Evolutionary conservation across 2,113 vertebrate genomes (phyloP).

Genomic region (Empidonax traillii): DNA sequence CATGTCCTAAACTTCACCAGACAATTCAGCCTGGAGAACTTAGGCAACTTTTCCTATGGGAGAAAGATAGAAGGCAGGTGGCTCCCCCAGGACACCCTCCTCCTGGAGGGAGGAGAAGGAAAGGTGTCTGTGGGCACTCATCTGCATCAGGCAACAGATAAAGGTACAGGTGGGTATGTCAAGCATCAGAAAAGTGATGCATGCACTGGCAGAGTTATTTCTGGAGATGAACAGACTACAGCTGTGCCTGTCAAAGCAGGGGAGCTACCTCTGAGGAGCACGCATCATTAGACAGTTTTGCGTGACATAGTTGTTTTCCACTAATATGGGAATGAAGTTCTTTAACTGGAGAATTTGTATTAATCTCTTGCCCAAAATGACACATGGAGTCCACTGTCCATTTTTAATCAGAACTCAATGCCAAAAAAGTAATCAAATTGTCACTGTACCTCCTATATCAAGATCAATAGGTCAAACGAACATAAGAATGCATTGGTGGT

Average conservation of each 20-base stretch:
- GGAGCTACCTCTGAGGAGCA: background rate
- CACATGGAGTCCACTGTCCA: background rate
- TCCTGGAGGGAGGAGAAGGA: background rate
- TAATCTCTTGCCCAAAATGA: background rate
- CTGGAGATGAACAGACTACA: background rate
- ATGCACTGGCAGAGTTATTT: background rate
- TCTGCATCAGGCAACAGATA: background rate
- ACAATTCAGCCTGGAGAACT: background rate
- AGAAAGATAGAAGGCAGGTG: background rate
- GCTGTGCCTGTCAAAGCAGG: background rate
- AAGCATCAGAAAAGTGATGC: background rate
- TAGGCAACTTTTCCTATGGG: background rate
- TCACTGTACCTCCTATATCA: background rate
- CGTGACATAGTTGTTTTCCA: background rate
- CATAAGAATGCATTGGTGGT: accelerated
- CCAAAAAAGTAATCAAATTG: background rate
- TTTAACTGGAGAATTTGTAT: background rate
- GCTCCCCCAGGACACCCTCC: background rate
- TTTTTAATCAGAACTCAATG: background rate
- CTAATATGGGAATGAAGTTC: background rate
- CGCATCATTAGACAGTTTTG: background rate
- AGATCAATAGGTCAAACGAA: background rate
- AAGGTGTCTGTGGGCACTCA: background rate
- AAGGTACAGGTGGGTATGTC: background rate
- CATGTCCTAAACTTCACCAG: background rate